Base-by-base conservation (phyloP, 2,113 vertebrate genomes). In the Gadus chalcogrammus region DNA sequence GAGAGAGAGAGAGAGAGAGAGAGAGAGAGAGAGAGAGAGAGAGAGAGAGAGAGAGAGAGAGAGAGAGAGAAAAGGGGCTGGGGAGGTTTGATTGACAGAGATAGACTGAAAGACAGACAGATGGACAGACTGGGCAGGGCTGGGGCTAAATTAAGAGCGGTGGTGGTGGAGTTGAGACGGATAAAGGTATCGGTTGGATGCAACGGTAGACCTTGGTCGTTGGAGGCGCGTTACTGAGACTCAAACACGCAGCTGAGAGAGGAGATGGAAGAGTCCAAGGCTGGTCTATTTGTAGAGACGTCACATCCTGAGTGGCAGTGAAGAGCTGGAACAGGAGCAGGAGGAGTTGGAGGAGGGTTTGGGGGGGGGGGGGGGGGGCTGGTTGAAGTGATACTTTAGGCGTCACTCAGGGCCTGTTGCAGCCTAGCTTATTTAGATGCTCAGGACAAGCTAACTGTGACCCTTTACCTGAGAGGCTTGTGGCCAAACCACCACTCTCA, bases 121-220 rank as follows among this genome's bases (percentile, higher is more conserved):
- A 68, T 35, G 42, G 55, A 70, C 38, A 70, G 28, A 71, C 24
- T 16, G 52, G 53, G 62, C 15, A 68, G 22, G 55, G 61, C 11
- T 24, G 22, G 61, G 12, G 24, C 15, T 15, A 61, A 24, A 65
- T 18, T 31, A 55, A 64, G 62, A 17, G 15, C 22, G 82, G 82
- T 63, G 64, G 68, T 90, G 93, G 94, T 93, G 88, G 88, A 90
- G 82, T 70, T 83, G 83, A 88, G 85, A 69, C 79, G 68, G 74
- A 81, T 85, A 77, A 84, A 88, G 84, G 78, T 48, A 13, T 48
- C 12, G 42, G 42, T 48, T 1, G 12, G 42, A 48, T 6, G 42
- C 42, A 13, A 48, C 42, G 42, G 12, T 48, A 13, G 31, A 31
- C 31, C 31, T 31, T 48, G 1, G 42, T 48, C 42, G 42, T 48